Base-by-base conservation (phyloP, 2,797 vertebrate species). In the Enteromius thamalakanensis region DNA sequence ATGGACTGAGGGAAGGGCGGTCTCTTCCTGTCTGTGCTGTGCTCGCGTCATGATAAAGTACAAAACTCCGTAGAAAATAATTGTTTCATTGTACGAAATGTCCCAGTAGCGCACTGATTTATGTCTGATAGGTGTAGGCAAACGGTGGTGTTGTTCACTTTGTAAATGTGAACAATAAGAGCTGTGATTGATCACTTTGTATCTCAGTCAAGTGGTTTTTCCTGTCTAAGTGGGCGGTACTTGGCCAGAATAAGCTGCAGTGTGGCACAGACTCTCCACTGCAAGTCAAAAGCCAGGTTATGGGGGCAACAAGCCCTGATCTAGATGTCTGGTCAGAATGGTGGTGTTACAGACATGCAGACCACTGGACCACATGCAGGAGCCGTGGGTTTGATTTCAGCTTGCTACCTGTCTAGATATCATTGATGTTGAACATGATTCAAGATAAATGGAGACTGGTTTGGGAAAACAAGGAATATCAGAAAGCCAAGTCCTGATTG, bases 1-100 rank as follows among this genome's bases (percentile, higher is more conserved):
- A 81, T 71, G 81, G 19, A 83, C 42, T 42, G 77, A 77, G 70
- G 78, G 76, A 84, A 85, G 86, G 87, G 86, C 58, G 83, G 76
- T 47, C 58, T 76, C 83, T 87, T 87, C 87, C 88, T 87, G 65
- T 67, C 76, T 84, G 68, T 26, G 40, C n/a, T 40, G 23, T 37
- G 51, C 45, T 82, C 49, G 23, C 21, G 19, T 75, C 42, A 53
- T 75, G 76, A 37, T 19, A 55, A 58, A 21, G 29, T 80, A 65
- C 37, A 81, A 81, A 64, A 32, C 67, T n/a, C 15, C 49, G 55
- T 37, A 70, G 67, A 53, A 67, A 55, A 64, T 65, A 17, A 53
- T 26, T 40, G 34, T 23, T 17, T 26, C 37, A 49, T 51, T 49
- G 29, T 17, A 32, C 19, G 23, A 68, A 37, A 51, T 51, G 12